Conservation (phyloP, 1,140 invertebrate species). For the Scaptodrosophila lebanonensis region DNA sequence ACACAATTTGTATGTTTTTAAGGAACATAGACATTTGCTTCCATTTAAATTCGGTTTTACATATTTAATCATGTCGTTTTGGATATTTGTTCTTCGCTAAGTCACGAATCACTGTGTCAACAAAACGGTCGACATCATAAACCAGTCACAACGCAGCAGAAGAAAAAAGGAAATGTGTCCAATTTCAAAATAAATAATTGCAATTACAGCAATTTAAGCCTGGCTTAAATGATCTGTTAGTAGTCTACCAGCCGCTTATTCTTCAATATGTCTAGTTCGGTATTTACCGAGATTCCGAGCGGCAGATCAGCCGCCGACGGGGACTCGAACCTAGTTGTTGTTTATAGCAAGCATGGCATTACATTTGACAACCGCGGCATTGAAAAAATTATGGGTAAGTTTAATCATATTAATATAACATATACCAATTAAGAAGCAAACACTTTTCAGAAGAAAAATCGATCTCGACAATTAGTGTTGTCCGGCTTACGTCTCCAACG, state of each 20-base stretch:
- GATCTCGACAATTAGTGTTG: conserved; percentile 71
- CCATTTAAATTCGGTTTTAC: too few species aligned
- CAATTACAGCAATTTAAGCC: too few species aligned
- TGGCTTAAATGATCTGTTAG: too few species aligned
- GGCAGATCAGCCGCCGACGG: conserved; percentile 32
- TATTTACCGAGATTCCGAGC: conserved; percentile 59
- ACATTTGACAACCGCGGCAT: conserved; percentile 84
- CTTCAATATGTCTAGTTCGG: conserved; percentile 70
- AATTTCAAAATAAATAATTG: too few species aligned
- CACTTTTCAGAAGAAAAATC: conserved; percentile 60
- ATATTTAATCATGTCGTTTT: too few species aligned
- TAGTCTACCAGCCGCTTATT: not conserved
- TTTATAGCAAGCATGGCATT: conserved; percentile 85
- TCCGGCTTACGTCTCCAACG: conserved; percentile 71
- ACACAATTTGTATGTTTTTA: too few species aligned
- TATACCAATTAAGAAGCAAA: not conserved
- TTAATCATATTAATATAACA: conserved; percentile 23
- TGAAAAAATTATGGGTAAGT: conserved; percentile 83
- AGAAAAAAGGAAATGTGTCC: too few species aligned
- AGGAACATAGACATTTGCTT: too few species aligned
- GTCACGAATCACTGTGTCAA: too few species aligned
- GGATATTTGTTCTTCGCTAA: too few species aligned
- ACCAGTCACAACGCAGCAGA: conserved; percentile 58
- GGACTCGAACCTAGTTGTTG: conserved; percentile 80
- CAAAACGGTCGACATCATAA: too few species aligned